Conservation (phyloP, 2,113 vertebrate species). For the Dasyurus viverrinus region DNA sequence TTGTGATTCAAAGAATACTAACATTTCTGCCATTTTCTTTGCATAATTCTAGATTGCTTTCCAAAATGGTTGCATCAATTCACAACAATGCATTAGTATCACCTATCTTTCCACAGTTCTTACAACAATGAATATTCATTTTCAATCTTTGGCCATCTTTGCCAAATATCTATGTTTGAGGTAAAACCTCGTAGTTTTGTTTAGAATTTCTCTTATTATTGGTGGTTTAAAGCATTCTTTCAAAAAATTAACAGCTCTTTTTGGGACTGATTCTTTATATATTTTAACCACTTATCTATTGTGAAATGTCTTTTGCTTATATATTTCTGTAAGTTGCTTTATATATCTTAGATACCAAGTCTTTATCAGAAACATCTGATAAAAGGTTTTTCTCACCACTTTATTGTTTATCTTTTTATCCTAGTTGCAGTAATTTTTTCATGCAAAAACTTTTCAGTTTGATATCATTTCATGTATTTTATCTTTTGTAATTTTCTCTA, state of each 20-base stretch:
- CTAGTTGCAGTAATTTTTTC: background rate
- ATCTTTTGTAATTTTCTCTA: background rate
- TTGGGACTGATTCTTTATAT: background rate
- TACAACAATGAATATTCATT: background rate
- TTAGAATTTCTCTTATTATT: background rate
- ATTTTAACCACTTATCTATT: background rate
- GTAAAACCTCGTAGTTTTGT: background rate
- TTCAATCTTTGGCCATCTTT: background rate
- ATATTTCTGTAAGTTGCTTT: background rate
- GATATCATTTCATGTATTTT: background rate
- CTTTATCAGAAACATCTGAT: background rate
- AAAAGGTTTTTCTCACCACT: background rate
- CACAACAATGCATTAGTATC: background rate
- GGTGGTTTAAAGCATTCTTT: background rate
- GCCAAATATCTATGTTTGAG: background rate
- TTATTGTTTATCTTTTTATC: background rate
- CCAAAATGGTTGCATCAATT: background rate
- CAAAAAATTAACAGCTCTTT: background rate
- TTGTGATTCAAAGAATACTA: background rate
- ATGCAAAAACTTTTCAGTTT: background rate
- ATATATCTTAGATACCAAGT: background rate
- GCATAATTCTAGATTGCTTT: background rate
- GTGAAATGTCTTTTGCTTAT: background rate
- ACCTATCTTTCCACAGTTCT: background rate
- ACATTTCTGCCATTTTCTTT: background rate